phyloP scores from a whole-genome alignment of 2,797 vertebrate genomes.

The Pogonophryne albipinna region DNA sequence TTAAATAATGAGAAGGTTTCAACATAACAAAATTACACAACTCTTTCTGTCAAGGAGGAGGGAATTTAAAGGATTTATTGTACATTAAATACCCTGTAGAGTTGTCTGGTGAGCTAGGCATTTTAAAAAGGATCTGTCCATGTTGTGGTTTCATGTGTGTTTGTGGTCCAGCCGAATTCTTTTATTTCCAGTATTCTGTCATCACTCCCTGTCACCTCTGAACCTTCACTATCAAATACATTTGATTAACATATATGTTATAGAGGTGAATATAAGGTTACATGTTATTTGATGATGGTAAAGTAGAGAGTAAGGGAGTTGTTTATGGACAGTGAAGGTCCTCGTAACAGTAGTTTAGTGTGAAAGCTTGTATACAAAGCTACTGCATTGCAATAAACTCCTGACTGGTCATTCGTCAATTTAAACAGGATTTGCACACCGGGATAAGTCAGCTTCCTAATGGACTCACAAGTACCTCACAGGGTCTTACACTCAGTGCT shows the following conservation, averaged over 20 bases:
- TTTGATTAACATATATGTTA: no score
- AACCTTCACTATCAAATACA: no score
- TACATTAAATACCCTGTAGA: neutral
- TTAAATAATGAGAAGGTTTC: neutral
- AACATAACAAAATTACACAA: neutral
- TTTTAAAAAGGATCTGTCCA: no score
- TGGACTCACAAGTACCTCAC: constrained; percentile 21
- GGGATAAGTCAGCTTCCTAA: constrained; percentile 35
- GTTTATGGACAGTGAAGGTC: neutral
- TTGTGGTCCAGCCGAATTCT: no score
- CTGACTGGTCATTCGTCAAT: constrained; percentile 44
- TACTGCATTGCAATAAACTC: constrained; percentile 34
- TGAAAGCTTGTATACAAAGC: constrained; percentile 17
- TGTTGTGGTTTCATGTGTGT: no score
- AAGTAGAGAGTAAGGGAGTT: neutral
- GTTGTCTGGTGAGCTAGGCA: neutral
- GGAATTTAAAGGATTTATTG: neutral
- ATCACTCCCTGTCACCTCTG: neutral
- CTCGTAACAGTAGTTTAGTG: neutral
- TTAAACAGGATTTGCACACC: constrained; percentile 35
- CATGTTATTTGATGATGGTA: neutral
- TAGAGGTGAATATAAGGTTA: neutral
- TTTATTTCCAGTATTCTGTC: no score
- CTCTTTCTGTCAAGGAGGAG: neutral
- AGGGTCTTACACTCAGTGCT: constrained; percentile 33